Base-by-base conservation (phyloP, 2,888 invertebrate genomes). In the Cheilosia impressa region DNA sequence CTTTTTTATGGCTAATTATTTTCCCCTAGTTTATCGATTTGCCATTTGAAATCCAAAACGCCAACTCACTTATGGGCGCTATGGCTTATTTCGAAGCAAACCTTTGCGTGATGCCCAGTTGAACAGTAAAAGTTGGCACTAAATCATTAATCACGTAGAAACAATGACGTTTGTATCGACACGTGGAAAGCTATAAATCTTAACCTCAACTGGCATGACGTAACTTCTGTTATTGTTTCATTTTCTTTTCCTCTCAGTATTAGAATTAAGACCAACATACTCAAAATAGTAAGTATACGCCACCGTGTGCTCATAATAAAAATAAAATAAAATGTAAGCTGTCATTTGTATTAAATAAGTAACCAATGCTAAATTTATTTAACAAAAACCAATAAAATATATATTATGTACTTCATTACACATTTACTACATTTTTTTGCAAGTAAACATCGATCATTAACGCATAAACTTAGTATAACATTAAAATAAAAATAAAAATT, bases 401-500 rank as follows among this genome's bases (percentile, higher is more conserved):
- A 77, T 85, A 72, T 73, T 57, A 80, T 84, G 75, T 84, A 85
- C 66, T 81, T 76, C 72, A 85, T 68, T 85, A 85, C 80, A 85
- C 85, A 85, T 77, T 81, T 66, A 85, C 85, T 87, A 87, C 82
- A 63, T 82, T 47, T 17, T 52, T 52, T 87, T 82, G 82, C 87
- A 82, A 82, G 72, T 82, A 78, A 87, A 87, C 87, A 87, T 87
- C 87, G 87, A 87, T 87, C 87, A 87, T 60, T 63, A 87, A 87
- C 87, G 77, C 82, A 82, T 73, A 31, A 80, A 81, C 69, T 77
- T 68, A 80, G 24, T 55, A 52, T 87, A 89, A 87, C 87, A 77
- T 85, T 87, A 77, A 62, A 55, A 87, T 84, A 88, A 88, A 47
- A 76, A 87, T 87, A 90, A 88, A 88, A 88, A 88, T 88, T 5